Conservation (phyloP, 2,888 invertebrate species). For the Eristalinus sepulchralis region DNA sequence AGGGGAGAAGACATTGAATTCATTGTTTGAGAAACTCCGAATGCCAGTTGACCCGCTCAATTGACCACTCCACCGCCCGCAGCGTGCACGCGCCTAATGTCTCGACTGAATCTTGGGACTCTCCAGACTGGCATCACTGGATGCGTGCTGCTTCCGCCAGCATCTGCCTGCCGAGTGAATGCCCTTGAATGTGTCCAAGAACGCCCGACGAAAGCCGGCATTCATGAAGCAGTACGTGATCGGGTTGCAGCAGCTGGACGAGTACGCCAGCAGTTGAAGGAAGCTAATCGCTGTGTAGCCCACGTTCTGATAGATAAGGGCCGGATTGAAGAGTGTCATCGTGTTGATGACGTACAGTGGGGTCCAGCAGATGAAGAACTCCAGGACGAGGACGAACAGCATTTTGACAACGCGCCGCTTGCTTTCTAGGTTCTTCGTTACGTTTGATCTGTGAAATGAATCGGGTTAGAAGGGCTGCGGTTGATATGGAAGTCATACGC, state of each 20-base stretch:
- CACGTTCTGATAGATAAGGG: constrained; percentile 86
- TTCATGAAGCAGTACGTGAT: constrained; percentile 97
- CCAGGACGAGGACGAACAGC: constrained; percentile 94
- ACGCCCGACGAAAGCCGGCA: constrained; percentile 90
- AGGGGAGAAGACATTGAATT: background rate
- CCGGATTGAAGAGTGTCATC: constrained; percentile 86
- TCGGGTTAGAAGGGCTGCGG: background rate
- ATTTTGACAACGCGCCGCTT: constrained; percentile 87
- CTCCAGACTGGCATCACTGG: constrained; percentile 55
- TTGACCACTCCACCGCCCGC: background rate
- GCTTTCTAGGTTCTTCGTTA: constrained; percentile 78
- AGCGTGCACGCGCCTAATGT: constrained; percentile 1
- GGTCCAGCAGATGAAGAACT: constrained; percentile 96
- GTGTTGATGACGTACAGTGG: constrained; percentile 92
- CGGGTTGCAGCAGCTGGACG: constrained; percentile 93
- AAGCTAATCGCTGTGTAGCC: constrained; percentile 88
- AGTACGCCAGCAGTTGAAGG: constrained; percentile 89
- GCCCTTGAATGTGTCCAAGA: constrained; percentile 87
- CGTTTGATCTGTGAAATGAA: constrained; percentile 75
- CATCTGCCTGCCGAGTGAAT: constrained; percentile 75
- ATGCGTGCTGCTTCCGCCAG: constrained; percentile 74
- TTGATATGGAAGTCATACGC: background rate
- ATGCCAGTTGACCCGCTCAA: background rate
- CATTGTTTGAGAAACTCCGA: background rate
- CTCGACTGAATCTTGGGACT: constrained; percentile 53